Evolutionary conservation across 2,797 vertebrate species (phyloP), one percentile per base, ranked within the genome.

Genomic region (Mastacembelus armatus): DNA sequence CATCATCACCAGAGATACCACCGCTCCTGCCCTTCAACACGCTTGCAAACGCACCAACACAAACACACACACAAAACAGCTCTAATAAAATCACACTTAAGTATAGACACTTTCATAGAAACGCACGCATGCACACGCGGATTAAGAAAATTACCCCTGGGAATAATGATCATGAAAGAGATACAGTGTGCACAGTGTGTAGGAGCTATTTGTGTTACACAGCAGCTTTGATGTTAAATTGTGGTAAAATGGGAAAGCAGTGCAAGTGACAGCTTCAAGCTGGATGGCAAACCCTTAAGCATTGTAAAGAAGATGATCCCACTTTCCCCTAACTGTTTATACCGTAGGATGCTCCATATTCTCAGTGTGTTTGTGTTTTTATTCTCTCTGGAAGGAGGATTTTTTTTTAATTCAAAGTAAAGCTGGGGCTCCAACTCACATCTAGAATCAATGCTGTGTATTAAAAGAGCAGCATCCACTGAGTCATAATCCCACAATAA

Each of bases 401-500:
- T 11, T 15, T 54, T 55, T 51, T 47, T 54, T 27, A 9, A 83
- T 70, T 74, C 44, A 71, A 44, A 83, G 69, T 40, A 66, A 80
- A 72, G 78, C 58, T 24, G 44, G 42, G 27, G 54, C 79, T 82
- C 52, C 70, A 72, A 74, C 61, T 57, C 78, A 84, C 62, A 71
- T 85, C 82, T 88, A 68, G 65, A 60, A 83, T 82, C 59, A 75
- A 81, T 80, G 65, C 66, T 74, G 59, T 71, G 71, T 69, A 78
- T 85, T 85, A 78, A 86, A 40, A 55, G 40, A 81, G n/a, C n/a
- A n/a, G n/a, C n/a, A n/a, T 72, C 65, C 67, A 85, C 51, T 35
- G 82, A 85, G 71, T 88, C 88, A 85, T 84, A 89, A 91, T 89
- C 84, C 84, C 64, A 78, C 70, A 86, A 79, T 86, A 86, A 92